A percentile compares a stretch with the other conserved stretches of the same genome.
Conservation (phyloP, 2,113 vertebrate genomes). For the Cryptomyrus ogoouensis region DNA sequence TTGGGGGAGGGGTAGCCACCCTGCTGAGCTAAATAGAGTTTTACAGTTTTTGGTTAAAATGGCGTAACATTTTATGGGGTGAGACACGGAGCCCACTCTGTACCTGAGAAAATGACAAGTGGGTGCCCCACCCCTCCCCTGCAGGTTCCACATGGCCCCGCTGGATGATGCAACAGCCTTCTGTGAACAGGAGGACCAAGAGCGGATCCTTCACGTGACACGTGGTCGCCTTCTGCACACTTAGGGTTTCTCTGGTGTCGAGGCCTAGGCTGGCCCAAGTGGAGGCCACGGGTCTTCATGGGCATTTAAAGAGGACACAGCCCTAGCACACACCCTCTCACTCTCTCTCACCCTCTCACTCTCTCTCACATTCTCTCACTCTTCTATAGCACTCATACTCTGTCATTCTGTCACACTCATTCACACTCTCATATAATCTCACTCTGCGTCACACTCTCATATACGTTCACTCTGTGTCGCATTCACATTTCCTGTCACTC, state of each 20-base stretch:
- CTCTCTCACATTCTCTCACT: neutral
- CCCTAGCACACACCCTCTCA: neutral
- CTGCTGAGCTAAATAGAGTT: conserved; percentile 58
- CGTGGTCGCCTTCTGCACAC: conserved; percentile 18
- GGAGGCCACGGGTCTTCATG: neutral
- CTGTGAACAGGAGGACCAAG: conserved; percentile 21
- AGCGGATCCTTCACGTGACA: conserved; percentile 25
- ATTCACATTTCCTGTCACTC: neutral
- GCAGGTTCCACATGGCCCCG: conserved; percentile 41
- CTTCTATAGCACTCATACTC: neutral
- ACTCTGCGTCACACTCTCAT: neutral
- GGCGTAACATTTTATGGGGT: conserved; percentile 21
- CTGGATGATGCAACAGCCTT: conserved; percentile 23
- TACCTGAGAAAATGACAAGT: conserved; percentile 52
- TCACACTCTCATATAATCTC: neutral
- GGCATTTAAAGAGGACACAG: too few relatives aligned
- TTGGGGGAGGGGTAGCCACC: conserved; percentile 43
- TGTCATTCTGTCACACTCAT: neutral
- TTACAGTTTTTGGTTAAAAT: conserved; percentile 70
- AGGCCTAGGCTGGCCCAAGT: conserved; percentile 24
- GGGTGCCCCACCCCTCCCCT: conserved; percentile 22
- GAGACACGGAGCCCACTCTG: conserved; percentile 52
- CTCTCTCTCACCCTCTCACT: neutral
- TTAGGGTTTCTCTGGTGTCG: conserved; percentile 36
- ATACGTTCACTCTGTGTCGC: neutral